Evolutionary conservation across 1,140 invertebrate genomes (phyloP), one percentile per base, ranked within the genome.

Genomic region (Camponotus floridanus): DNA sequence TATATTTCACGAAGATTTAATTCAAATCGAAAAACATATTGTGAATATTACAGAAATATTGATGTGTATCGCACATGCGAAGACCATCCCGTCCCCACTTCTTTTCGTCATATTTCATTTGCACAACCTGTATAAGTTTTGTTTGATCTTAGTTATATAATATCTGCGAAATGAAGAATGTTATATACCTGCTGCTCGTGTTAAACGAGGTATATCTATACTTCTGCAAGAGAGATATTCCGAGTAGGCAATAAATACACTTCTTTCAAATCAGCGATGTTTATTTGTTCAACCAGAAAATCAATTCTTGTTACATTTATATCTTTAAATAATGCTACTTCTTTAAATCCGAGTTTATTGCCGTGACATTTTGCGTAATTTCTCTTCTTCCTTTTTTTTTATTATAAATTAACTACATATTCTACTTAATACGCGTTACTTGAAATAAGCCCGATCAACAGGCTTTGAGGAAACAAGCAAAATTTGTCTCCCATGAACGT

Each of bases 241-340:
- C 81, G 73, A 87, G 62, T 87, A 88, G 79, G 79, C 86, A 88
- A 91, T 88, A 91, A 91, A 91, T 76, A 91, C 80, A 89, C 79
- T 91, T 91, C 87, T 91, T 91, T 91, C 59, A 81, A 91, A 67
- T 73, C 62, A 86, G 70, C 26, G 3, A 39, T 26, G 70, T 86
- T 86, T 78, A 67, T 89, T 84, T 79, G 48, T 76, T 73, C 48
- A 84, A 80, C 64, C 70, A 76, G 26, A 73, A 76, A 87, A 78
- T 87, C n/a, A 64, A 86, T 57, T 48, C 31, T 67, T 59, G 61
- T 42, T 85, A 76, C 51, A 88, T 48, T 31, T 18, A 51, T 36
- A 67, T n/a, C 83, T 62, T 11, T 18, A 18, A 26, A 74, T 76
- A 88, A 59, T 36, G 21, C 3, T 51, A 4, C 26, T 73, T 73